A percentile compares a stretch with the other conserved stretches of the same genome.
Conservation (phyloP, 2,113 vertebrate species). For the Rousettus leschenaultii region DNA sequence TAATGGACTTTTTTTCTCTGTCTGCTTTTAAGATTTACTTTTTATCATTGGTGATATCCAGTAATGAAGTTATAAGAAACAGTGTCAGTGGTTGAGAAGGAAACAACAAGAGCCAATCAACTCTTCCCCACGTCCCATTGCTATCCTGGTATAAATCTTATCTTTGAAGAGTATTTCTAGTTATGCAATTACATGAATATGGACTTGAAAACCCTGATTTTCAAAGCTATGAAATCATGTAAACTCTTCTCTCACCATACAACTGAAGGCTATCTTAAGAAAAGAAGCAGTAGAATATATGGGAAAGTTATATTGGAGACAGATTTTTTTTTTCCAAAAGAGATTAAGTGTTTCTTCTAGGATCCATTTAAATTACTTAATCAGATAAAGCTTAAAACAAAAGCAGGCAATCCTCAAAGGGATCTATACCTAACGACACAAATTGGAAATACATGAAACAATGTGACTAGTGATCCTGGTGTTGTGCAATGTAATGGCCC, state of each 20-base stretch:
- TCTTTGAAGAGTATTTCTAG: not conserved
- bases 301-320: not conserved
- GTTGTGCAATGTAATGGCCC: not conserved
- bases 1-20: not conserved
- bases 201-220: not conserved
- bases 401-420: not conserved
- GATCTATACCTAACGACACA: not conserved
- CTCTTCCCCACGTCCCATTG: not conserved
- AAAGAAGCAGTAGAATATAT: not conserved
- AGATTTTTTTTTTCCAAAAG: not conserved
- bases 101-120: not conserved
- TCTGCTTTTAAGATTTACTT: not conserved
- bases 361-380: not conserved
- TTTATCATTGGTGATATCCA: not conserved
- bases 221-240: slow-evolving; percentile 16
- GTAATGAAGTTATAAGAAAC: not conserved
- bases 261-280: not conserved
- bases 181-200: not conserved
- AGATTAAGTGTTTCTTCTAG: not conserved
- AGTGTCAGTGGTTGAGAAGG: not conserved
- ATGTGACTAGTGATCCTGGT: not conserved
- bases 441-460: not conserved
- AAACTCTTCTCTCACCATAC: not conserved
- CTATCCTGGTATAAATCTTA: not conserved
- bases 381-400: slow-evolving; percentile 20